Evolutionary conservation across 2,113 vertebrate genomes (phyloP).

Genomic region (Aplodontia rufa): DNA sequence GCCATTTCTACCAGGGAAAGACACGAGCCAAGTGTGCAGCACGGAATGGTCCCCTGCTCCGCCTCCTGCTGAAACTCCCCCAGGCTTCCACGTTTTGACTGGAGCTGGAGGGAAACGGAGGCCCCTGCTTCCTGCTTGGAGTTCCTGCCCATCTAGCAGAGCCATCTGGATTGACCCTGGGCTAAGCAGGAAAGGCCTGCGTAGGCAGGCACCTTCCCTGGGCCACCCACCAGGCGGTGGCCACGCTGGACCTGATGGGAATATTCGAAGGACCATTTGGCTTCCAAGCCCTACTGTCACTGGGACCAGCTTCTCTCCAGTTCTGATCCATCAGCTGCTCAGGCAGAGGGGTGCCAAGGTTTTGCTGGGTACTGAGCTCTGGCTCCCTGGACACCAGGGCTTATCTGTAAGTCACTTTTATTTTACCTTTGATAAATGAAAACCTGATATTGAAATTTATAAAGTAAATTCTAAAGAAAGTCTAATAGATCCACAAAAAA

Average conservation of each 20-base stretch:
- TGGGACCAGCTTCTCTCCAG: fast-evolving
- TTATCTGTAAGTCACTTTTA: neutral
- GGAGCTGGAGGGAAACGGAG: neutral
- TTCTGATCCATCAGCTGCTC: fast-evolving
- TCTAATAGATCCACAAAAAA: too few species aligned
- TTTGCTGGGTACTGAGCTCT: fast-evolving
- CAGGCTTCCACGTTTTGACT: neutral
- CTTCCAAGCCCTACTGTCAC: neutral
- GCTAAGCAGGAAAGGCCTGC: neutral
- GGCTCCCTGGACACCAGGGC: neutral
- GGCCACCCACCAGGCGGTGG: neutral
- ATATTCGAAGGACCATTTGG: neutral
- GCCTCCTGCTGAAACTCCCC: neutral
- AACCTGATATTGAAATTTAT: neutral
- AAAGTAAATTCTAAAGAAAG: neutral
- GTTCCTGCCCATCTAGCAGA: fast-evolving
- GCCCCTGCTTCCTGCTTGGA: fast-evolving
- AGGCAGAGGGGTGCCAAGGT: fast-evolving
- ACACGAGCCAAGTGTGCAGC: neutral
- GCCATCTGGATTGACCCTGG: neutral
- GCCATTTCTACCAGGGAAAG: neutral
- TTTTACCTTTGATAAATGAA: neutral
- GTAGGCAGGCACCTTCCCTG: fast-evolving
- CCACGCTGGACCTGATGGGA: neutral
- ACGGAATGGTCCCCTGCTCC: neutral